Evolutionary conservation across 2,888 invertebrate genomes (phyloP).

Genomic region (Pardosa pseudoannulata): DNA sequence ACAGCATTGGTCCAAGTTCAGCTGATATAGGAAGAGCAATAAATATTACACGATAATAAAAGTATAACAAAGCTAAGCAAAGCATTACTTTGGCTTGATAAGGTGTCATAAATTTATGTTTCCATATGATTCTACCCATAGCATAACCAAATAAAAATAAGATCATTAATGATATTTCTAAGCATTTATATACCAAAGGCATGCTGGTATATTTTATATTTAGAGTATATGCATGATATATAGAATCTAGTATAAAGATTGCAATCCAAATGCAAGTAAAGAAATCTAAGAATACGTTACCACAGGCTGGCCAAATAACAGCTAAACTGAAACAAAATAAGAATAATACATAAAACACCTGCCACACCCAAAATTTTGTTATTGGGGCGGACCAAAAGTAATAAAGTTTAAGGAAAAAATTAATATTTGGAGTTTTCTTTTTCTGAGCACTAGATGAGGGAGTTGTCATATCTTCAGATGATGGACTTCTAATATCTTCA

Average conservation of each 20-base stretch:
- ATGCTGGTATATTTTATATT: constrained; percentile 71
- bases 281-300: constrained; percentile 76
- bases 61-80: constrained; percentile 78
- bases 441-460: background rate
- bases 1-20: constrained; percentile 79
- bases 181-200: constrained; percentile 73
- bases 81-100: constrained; percentile 77
- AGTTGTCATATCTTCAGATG: background rate
- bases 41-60: constrained; percentile 79
- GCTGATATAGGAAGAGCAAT: constrained; percentile 79
- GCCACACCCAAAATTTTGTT: constrained; percentile 78
- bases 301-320: constrained; percentile 77
- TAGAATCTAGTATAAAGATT: constrained; percentile 63
- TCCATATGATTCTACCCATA: constrained; percentile 75
- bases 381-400: constrained; percentile 78
- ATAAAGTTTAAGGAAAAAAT: constrained; percentile 75
- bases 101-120: constrained; percentile 69
- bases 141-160: constrained; percentile 76
- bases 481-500: no score
- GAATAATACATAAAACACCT: constrained; percentile 76
- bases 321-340: constrained; percentile 75
- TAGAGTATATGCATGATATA: constrained; percentile 11
- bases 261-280: constrained; percentile 75
- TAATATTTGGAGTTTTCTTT: background rate
- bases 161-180: constrained; percentile 74